Conservation (phyloP, 2,888 invertebrate genomes). For the Philonicus albiceps region DNA sequence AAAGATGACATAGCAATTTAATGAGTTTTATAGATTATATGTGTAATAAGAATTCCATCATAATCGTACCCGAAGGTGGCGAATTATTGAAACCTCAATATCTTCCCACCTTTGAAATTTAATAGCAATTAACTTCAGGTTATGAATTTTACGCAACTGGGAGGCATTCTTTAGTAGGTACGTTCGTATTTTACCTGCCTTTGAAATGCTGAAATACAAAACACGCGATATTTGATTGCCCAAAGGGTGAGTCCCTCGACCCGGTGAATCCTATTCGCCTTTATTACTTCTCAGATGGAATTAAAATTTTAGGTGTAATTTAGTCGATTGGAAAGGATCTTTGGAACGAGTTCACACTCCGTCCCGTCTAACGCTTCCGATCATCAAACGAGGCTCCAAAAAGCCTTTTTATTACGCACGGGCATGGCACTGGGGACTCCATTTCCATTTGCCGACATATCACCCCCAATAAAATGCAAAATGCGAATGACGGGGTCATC, state of each 20-base stretch:
- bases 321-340: not conserved
- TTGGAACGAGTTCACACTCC: not conserved
- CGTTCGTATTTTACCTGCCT: not conserved
- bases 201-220: not conserved
- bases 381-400: not conserved
- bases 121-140: not conserved
- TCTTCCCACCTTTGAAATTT: not conserved
- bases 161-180: not conserved
- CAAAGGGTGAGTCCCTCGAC: not conserved
- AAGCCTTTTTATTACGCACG: not conserved
- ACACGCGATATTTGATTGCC: not conserved
- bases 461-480: not conserved
- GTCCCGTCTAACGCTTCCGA: not conserved
- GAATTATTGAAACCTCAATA: not conserved
- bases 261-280: not conserved
- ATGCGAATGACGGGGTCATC: not conserved
- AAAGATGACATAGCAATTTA: not conserved
- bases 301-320: not conserved
- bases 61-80: not conserved
- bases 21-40: not conserved
- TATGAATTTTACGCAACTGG: not conserved
- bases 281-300: not conserved
- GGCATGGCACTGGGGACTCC: not conserved
- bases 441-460: not conserved
- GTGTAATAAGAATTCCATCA: not conserved